Base-by-base conservation (phyloP, 53 echinoderm and acorn worm genomes). In the Zoroaster sp. region DNA sequence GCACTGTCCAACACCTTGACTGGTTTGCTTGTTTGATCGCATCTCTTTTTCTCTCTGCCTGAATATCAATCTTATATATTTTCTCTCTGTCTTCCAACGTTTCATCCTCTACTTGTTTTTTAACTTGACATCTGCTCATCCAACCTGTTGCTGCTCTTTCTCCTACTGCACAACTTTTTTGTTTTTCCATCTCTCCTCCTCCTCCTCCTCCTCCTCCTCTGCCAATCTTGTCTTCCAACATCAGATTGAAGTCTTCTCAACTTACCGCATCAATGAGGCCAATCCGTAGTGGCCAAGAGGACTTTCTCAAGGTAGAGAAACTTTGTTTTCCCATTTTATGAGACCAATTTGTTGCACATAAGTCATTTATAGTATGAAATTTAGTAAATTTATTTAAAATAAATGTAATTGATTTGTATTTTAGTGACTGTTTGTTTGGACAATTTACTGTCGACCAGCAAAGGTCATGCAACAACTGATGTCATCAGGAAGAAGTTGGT, bases 231-330 rank as follows among this genome's bases (percentile, higher is more conserved):
- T 45, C 42, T 68, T 67, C 34, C 69, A 41, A 71, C 46, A 66
- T 37, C 69, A 85, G 85, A 85, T 85, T 36, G 85, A 85, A 49
- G 85, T 85, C 69, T 85, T 85, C 71, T 69, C 85, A 33, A 85
- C 85, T 4, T 85, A 71, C 66, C 85, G 71, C 53, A 85, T 85
- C 70, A 36, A 85, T 35, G 85, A 85, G 70, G 44, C 71, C 4
- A 36, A n/a, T 17, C 85, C 70, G 5, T 59, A 59, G 25, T 25
- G 63, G 63, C 63, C 0, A 7, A 28, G 23, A 59, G 25, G 28
- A 59, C 12, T 47, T 3, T 1, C 15, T 47, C 5, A 47, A 2
- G 63, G 63, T 59, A 59, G 28, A 25, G 21, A 59, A 59, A 10
- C 63, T n/a, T n/a, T n/a, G n/a, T n/a, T n/a, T n/a, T n/a, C n/a